Base-by-base conservation (phyloP, 2,888 invertebrate species). In the Smittia sp. region DNA sequence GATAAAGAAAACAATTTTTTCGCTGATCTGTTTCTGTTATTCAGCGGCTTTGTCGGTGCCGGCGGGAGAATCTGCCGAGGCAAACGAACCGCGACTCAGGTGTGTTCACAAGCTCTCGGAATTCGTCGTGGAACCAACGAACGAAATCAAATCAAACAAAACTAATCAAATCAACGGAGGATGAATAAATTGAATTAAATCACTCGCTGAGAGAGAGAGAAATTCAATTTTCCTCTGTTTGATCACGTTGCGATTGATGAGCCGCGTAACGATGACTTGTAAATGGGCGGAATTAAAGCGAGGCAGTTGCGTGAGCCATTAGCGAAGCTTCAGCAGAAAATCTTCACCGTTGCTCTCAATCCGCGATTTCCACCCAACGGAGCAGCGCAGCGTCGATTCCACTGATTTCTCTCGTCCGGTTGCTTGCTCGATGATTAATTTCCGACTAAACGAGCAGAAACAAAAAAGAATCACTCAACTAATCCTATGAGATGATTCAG, bases 401-500 rank as follows among this genome's bases (percentile, higher is more conserved):
- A 46, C 32, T 32, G 22, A 58, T 58, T 58, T 58, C 18, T n/a
- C 58, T 18, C 58, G 58, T 58, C 58, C 58, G 58, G 58, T 22
- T 58, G 2, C 22, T 6, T 58, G 13, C 25, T 22, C 46, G 68
- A 46, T 68, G 68, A 68, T 68, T 68, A 46, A 68, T 68, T 68
- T 46, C 66, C 66, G 20, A 20, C 38, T 46, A 46, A 67, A 67
- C 39, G 66, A 67, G 20, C 2, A 46, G 24, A 41, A 68, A 68
- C 68, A 68, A 68, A 39, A 65, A 27, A 69, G 52, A 69, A 69
- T 7, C 41, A 24, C 24, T 39, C 11, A 13, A 1, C 46, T 70
- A 54, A 70, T 70, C 68, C 38, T 25, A 46, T 15, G 69, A 54
- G 69, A 70, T 70, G 69, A 70, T 70, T 72, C 62, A 72, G 72